Conservation (phyloP, 2,797 vertebrate species). For the Sciurus carolinensis region DNA sequence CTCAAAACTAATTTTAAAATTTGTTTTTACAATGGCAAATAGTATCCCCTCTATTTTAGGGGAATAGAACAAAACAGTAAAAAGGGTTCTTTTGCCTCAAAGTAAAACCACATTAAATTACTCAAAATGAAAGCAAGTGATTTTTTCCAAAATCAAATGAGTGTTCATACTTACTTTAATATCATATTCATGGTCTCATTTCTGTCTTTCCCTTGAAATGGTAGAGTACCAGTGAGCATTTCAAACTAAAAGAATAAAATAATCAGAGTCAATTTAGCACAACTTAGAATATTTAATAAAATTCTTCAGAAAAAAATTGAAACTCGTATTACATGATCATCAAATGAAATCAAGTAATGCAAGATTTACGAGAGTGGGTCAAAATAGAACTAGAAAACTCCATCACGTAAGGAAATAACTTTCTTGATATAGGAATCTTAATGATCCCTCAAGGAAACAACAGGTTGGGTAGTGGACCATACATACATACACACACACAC, state of each 20-base stretch:
- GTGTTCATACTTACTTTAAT: conserved; percentile 95
- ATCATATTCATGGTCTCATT: conserved; percentile 99
- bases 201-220: conserved; percentile 99
- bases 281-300: conserved; percentile 47
- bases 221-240: conserved; percentile 98
- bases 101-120: conserved; percentile 54
- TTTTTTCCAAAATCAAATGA: conserved; percentile 45
- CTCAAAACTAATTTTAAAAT: conserved; percentile 13
- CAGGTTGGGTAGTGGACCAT: background rate
- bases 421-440: background rate
- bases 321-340: background rate
- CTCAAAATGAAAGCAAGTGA: conserved; percentile 56
- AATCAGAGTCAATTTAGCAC: conserved; percentile 44
- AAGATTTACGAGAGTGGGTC: background rate
- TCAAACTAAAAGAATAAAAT: conserved; percentile 94
- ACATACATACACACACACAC: no score
- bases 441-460: background rate
- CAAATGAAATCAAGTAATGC: background rate
- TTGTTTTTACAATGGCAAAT: conserved; percentile 34
- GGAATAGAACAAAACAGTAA: conserved; percentile 3
- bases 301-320: background rate
- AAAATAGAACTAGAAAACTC: conserved; percentile 55
- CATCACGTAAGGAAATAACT: background rate
- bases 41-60: background rate
- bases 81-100: background rate